Evolutionary conservation across 2,113 vertebrate species (phyloP), one percentile per base, ranked within the genome.

Genomic region (Promerops cafer): DNA sequence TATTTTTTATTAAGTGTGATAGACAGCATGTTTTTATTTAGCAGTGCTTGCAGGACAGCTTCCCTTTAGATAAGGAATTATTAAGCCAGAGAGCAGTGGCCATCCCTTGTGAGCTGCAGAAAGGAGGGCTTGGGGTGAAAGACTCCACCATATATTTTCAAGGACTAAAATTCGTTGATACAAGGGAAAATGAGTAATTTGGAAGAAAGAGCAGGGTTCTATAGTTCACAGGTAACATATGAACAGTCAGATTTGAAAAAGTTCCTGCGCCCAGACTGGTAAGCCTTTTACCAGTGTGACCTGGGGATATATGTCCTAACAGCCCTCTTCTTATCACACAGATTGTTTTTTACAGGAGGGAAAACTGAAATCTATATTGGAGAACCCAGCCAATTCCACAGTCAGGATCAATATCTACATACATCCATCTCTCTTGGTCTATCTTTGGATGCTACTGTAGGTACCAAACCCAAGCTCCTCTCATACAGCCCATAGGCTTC

Each of bases 1-100:
- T 22, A 70, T 87, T 83, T 96, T 96, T 94, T 84, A 75, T 80
- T 59, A 81, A 17, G 64, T 95, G 76, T 87, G 76, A 83, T 35
- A 81, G 45, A 89, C 6, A 4, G 8, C 12, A 4, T 83, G 90
- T 86, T 91, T 90, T 81, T 78, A 52, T 92, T 80, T 63, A 86
- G 72, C 86, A 72, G 42, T 1, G 1, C 42, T 92, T 70, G 89
- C 52, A 56, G 60, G 37, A 87, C 72, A 81, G 56, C 39, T 93
- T 81, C 57, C 16, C 42, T 87, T 42, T 71, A 75, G 76, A 74
- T 71, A 94, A 89, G 40, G 64, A 74, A 60, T 53, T 3, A 4
- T 35, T 65, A 72, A 90, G 64, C 30, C 33, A 57, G 69, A 11
- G 33, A 74, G 50, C 23, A 66, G 56, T 66, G 39, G 24, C 44